These are phyloP conservation scores for Morphnarchus princeps DNA, from an alignment of 2,113 vertebrate genomes.

Conservation along the genomic window DNA sequence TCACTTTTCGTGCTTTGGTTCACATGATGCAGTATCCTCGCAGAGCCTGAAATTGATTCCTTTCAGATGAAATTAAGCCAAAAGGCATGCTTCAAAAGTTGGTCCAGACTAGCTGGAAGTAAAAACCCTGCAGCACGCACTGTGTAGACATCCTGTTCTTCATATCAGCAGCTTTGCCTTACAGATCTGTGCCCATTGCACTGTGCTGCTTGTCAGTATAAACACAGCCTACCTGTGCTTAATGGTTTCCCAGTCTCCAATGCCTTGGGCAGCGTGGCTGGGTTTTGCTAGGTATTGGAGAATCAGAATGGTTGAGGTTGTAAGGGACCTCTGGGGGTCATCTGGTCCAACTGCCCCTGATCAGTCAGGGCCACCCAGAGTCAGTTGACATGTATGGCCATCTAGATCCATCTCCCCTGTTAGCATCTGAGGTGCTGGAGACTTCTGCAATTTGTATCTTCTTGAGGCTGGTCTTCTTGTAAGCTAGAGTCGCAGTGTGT, in stretches of 20 bases:
- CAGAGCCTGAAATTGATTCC: not conserved
- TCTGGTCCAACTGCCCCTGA: accelerated
- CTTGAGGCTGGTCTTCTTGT: not conserved
- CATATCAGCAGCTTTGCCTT: not conserved
- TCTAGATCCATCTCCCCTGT: not conserved
- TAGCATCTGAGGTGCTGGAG: not conserved
- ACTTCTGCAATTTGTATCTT: not conserved
- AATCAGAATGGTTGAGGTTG: not conserved
- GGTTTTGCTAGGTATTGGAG: not conserved
- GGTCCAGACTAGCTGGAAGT: not conserved
- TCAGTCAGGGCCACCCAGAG: not conserved
- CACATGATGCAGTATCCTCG: not conserved
- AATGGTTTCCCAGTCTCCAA: not conserved
- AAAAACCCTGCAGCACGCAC: not conserved
- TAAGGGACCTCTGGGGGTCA: not conserved
- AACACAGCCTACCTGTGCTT: not conserved
- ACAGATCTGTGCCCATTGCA: not conserved
- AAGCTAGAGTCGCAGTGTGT: not conserved
- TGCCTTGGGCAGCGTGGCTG: not conserved
- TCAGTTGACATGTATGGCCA: not conserved
- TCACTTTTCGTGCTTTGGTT: not conserved
- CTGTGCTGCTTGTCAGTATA: not conserved
- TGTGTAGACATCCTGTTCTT: not conserved
- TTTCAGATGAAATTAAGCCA: not conserved
- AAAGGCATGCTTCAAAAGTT: not conserved